Evolutionary conservation across 2,888 invertebrate species (phyloP).

Genomic region (Alviniconcha strummeri): DNA sequence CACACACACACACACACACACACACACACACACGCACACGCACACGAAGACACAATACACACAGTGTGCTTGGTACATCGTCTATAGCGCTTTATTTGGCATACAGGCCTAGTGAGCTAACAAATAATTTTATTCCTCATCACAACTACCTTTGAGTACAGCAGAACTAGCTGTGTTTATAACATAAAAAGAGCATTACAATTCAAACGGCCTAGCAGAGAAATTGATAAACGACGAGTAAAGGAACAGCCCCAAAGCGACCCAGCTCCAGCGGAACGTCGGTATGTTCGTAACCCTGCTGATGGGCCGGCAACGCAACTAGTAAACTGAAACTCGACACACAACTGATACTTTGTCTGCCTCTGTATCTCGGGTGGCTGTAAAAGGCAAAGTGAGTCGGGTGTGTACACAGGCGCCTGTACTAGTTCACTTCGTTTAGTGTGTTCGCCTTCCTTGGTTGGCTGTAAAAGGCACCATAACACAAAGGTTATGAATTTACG

Average conservation of each 20-base stretch:
- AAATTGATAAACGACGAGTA: neutral
- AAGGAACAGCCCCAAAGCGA: neutral
- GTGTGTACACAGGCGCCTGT: too few relatives aligned
- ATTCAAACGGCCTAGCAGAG: neutral
- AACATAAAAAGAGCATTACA: neutral
- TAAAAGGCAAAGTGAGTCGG: too few relatives aligned
- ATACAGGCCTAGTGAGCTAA: neutral
- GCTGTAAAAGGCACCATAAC: too few relatives aligned
- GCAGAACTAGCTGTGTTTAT: too few relatives aligned
- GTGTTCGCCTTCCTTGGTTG: too few relatives aligned
- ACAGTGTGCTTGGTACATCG: neutral
- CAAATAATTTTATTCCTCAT: neutral
- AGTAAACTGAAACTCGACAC: too few relatives aligned
- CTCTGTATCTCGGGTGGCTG: too few relatives aligned
- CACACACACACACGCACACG: slow-evolving; percentile 1
- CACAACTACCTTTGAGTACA: neutral
- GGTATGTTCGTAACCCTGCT: too few relatives aligned
- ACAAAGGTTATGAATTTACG: too few relatives aligned
- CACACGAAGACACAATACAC: slow-evolving; percentile 6
- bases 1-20: neutral
- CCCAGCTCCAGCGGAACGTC: too few relatives aligned
- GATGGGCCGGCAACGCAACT: too few relatives aligned
- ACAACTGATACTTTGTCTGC: neutral
- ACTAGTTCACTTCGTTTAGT: too few relatives aligned
- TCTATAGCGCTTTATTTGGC: neutral